Conservation (phyloP, 2,888 invertebrate genomes). For the Lamproptera curius region DNA sequence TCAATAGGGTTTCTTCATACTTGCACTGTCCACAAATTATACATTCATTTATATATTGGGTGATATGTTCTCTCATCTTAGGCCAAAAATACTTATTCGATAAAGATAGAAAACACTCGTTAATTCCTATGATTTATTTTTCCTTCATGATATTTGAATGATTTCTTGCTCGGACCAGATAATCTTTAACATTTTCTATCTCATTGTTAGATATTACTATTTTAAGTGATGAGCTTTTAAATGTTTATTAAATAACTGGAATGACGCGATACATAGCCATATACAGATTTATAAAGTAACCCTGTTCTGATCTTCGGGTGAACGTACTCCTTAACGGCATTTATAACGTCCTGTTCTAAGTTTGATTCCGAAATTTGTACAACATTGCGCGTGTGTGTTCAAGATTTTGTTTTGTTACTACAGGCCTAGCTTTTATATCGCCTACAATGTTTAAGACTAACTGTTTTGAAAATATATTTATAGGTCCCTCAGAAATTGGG, state of each 20-base stretch:
- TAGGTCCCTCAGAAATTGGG: not conserved
- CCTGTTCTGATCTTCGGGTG: not conserved
- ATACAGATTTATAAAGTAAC: not conserved
- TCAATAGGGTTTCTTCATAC: slow-evolving; percentile 22
- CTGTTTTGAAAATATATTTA: not conserved
- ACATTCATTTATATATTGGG: slow-evolving; percentile 28
- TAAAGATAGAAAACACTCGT: slow-evolving; percentile 27
- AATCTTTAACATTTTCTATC: slow-evolving; percentile 23
- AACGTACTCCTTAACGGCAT: not conserved
- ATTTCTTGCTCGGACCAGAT: slow-evolving; percentile 28
- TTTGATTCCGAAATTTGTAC: not conserved
- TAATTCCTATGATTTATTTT: slow-evolving; percentile 32
- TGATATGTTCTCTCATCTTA: slow-evolving; percentile 28
- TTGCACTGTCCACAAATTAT: slow-evolving; percentile 11
- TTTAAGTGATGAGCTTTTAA: not conserved
- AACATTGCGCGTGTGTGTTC: not conserved
- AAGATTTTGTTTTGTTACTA: not conserved
- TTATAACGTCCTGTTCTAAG: not conserved
- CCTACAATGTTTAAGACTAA: not conserved
- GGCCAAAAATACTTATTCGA: slow-evolving; percentile 30
- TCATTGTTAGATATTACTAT: not conserved
- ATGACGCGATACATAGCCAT: not conserved
- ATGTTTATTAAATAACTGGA: not conserved
- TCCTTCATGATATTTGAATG: slow-evolving; percentile 21
- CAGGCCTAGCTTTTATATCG: not conserved